A percentile compares a stretch with the other conserved stretches of the same genome.
phyloP scores from a whole-genome alignment of 1,140 invertebrate genomes.

The Bombus fervidus region DNA sequence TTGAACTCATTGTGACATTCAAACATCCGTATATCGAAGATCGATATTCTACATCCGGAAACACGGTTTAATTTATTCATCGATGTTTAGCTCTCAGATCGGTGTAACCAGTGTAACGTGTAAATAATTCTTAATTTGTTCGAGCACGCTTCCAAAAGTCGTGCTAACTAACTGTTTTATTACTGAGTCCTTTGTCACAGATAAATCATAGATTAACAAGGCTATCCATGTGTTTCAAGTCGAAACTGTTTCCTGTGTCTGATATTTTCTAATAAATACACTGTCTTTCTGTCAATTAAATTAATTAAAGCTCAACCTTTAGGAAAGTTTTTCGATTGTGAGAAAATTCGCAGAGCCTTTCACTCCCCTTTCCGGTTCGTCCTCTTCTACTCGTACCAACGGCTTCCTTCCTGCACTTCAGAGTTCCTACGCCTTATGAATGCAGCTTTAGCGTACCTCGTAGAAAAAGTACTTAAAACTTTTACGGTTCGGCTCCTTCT shows the following conservation, averaged over 20 bases:
- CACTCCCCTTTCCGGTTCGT: not conserved
- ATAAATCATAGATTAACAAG: not conserved
- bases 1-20: not conserved
- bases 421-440: slow-evolving; percentile 45
- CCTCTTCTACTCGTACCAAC: slow-evolving; percentile 13
- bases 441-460: slow-evolving; percentile 43
- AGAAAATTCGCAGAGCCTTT: slow-evolving; percentile 48
- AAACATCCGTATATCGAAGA: not conserved
- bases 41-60: not conserved
- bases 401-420: slow-evolving; percentile 39
- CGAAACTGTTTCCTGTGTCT: not conserved
- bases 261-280: slow-evolving; percentile 26
- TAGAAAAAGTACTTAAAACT: slow-evolving; percentile 62
- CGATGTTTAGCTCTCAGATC: not conserved
- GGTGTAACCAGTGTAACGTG: not conserved
- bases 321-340: slow-evolving; percentile 58
- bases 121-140: too few species aligned
- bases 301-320: slow-evolving; percentile 56
- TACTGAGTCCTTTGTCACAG: not conserved
- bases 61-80: not conserved
- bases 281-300: slow-evolving; percentile 61
- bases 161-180: not conserved
- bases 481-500: slow-evolving; percentile 31
- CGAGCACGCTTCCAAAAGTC: not conserved
- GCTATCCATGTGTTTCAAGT: too few species aligned